phyloP scores from a whole-genome alignment of 1,140 invertebrate genomes.

The Drosophila orena region DNA sequence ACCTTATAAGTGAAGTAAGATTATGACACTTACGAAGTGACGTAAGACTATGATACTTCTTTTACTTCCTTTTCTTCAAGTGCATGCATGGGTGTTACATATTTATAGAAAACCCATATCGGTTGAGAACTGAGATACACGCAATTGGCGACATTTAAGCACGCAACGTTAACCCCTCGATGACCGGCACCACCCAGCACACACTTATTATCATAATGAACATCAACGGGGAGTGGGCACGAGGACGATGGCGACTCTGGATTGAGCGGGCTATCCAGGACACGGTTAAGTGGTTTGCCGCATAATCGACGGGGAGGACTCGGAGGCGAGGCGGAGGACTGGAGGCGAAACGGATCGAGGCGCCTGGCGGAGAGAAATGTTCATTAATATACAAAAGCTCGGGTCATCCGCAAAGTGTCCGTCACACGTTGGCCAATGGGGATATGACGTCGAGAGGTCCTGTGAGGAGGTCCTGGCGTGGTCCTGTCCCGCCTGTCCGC shows the following conservation, averaged over 20 bases:
- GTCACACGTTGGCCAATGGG: slow-evolving; percentile 39
- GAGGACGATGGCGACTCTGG: not conserved
- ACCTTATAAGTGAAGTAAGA: no score
- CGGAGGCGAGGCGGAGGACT: not conserved
- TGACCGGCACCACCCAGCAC: slow-evolving; percentile 32
- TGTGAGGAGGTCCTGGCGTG: slow-evolving; percentile 21
- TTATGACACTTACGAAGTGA: no score
- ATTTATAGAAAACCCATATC: slow-evolving; percentile 23
- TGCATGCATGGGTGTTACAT: slow-evolving; percentile 12
- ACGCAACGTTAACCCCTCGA: slow-evolving; percentile 74
- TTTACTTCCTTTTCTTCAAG: not conserved
- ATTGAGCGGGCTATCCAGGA: slow-evolving; percentile 36
- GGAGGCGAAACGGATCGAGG: slow-evolving; percentile 29
- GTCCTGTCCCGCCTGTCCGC: slow-evolving; percentile 3
- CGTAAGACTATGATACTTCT: no score
- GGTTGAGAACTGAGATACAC: slow-evolving; percentile 55
- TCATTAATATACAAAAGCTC: slow-evolving; percentile 70
- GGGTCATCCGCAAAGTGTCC: slow-evolving; percentile 62
- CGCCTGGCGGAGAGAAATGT: slow-evolving; percentile 33
- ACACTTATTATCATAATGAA: slow-evolving; percentile 77
- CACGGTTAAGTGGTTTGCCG: slow-evolving; percentile 67
- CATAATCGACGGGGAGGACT: slow-evolving; percentile 59
- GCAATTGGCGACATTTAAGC: slow-evolving; percentile 78
- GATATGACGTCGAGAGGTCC: slow-evolving; percentile 30
- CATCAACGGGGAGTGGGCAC: slow-evolving; percentile 25